Conservation (phyloP, 2,888 invertebrate genomes). For the Prosopocoilus inquinatus region DNA sequence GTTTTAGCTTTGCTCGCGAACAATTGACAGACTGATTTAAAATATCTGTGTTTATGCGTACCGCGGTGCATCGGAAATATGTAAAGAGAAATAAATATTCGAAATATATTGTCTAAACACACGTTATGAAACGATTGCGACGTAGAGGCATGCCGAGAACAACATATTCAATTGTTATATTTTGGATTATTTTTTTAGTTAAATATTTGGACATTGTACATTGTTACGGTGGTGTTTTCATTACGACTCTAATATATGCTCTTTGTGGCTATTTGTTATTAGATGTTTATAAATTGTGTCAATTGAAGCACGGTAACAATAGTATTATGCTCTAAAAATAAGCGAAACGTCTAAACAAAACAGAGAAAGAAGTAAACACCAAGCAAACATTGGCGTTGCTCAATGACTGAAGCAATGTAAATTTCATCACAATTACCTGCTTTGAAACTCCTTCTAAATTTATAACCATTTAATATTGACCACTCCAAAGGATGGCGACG, state of each 20-base stretch:
- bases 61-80: conserved; percentile 1
- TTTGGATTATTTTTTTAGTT: conserved; percentile 18
- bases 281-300: not conserved
- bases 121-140: not conserved
- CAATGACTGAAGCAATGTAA: too few species aligned
- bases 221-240: not conserved
- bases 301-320: not conserved
- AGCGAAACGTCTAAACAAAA: conserved; percentile 6
- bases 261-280: not conserved
- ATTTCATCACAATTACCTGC: too few species aligned
- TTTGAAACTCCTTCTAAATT: too few species aligned
- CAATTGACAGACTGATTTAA: conserved; percentile 22
- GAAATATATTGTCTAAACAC: conserved; percentile 21
- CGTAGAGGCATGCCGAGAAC: not conserved
- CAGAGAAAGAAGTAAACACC: too few species aligned
- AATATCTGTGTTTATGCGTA: conserved; percentile 22
- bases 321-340: not conserved
- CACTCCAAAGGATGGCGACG: too few species aligned
- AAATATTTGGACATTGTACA: conserved; percentile 16
- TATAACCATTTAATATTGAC: too few species aligned
- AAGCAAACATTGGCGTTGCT: too few species aligned
- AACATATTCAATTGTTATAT: conserved; percentile 19
- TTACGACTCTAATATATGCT: not conserved
- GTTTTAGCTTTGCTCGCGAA: conserved; percentile 17
- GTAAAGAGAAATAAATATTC: conserved; percentile 21